Percentiles rank a stretch among this genome's conserved stretches.
These are phyloP conservation scores for Lonchura striata DNA, from an alignment of 2,113 vertebrate genomes.

Conservation along the genomic window DNA sequence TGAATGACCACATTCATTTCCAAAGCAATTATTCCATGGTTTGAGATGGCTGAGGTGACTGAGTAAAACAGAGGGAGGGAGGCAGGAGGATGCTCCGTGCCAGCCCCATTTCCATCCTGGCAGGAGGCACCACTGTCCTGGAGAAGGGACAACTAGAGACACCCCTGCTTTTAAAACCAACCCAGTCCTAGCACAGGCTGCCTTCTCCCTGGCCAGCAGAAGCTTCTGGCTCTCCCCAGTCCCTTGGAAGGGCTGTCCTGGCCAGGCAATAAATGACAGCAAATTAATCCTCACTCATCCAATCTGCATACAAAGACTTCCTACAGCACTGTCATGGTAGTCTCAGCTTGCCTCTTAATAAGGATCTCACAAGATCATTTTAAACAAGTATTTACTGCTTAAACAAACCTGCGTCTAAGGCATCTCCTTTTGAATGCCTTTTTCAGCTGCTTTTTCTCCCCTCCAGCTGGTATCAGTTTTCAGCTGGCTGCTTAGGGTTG, in stretches of 20 bases:
- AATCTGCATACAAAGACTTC: conserved; percentile 26
- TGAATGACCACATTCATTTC: neutral
- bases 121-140: accelerated
- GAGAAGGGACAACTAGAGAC: neutral
- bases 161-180: neutral
- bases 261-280: neutral
- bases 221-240: neutral
- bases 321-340: neutral
- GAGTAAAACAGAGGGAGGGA: neutral
- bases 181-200: neutral
- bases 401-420: conserved; percentile 18
- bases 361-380: conserved; percentile 33
- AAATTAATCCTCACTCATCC: neutral
- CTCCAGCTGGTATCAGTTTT: conserved; percentile 32
- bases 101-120: neutral
- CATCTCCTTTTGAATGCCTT: neutral
- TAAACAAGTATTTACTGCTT: conserved; percentile 53
- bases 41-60: neutral
- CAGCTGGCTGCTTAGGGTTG: conserved; percentile 5
- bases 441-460: conserved; percentile 20
- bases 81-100: accelerated
- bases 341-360: conserved; percentile 36
- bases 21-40: neutral
- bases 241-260: neutral
- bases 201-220: neutral